Conservation (phyloP, 35 echinoderm and acorn worm genomes). For the Lytechinus variegatus region DNA sequence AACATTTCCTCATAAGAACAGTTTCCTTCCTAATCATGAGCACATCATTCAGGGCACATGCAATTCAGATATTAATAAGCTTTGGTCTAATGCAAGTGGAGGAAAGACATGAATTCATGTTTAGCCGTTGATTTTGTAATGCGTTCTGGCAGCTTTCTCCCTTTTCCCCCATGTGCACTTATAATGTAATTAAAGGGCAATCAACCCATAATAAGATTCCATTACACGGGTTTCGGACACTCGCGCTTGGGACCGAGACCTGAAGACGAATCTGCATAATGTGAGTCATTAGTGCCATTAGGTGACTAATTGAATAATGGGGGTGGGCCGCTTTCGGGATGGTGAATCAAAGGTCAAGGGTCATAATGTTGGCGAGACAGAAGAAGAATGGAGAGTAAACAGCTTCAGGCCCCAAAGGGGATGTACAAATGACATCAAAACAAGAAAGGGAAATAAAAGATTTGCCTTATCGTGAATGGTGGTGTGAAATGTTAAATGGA, state of each 20-base stretch:
- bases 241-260: not conserved
- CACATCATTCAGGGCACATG: not conserved
- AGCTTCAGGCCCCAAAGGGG: not conserved
- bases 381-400: not conserved
- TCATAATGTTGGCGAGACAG: not conserved
- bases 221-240: slow-evolving; percentile 9
- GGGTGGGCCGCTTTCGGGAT: not conserved
- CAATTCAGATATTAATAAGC: not conserved
- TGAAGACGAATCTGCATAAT: slow-evolving; percentile 4
- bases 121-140: not conserved
- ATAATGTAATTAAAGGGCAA: not conserved
- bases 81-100: not conserved
- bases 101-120: not conserved
- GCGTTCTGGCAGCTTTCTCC: not conserved
- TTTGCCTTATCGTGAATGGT: too few species aligned
- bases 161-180: not conserved
- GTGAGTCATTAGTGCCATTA: slow-evolving; percentile 24
- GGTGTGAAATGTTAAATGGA: too few species aligned
- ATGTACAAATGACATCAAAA: not conserved
- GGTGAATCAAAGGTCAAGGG: not conserved
- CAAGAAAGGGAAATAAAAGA: not conserved
- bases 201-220: not conserved
- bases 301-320: slow-evolving; percentile 37
- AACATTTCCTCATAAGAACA: not conserved
- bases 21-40: not conserved